Conservation (phyloP, 2,113 vertebrate genomes). For the Ictalurus punctatus region DNA sequence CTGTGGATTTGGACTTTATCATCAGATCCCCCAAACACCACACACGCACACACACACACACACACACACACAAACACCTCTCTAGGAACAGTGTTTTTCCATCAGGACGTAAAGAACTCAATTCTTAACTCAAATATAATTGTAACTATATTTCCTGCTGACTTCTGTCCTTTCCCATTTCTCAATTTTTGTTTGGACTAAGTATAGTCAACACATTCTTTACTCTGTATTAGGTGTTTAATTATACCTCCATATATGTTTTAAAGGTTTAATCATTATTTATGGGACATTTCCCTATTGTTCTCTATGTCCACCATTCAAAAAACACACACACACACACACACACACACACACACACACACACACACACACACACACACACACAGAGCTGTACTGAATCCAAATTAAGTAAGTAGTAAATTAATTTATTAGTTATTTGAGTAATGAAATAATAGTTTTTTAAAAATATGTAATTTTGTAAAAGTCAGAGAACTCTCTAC, state of each 20-base stretch:
- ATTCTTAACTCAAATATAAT: neutral
- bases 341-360: too few relatives aligned
- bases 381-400: neutral
- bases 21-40: neutral
- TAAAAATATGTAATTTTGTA: neutral
- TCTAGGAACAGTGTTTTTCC: neutral
- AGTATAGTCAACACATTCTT: neutral
- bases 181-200: neutral
- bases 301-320: neutral
- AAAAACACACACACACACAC: too few relatives aligned
- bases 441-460: neutral
- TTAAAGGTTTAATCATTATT: neutral
- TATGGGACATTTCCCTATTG: neutral
- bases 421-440: neutral
- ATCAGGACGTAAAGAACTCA: neutral
- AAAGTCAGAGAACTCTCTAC: neutral
- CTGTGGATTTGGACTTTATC: neutral
- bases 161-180: neutral
- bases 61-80: neutral
- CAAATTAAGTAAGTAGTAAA: neutral
- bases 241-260: neutral
- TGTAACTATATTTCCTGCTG: neutral
- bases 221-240: neutral
- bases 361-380: neutral
- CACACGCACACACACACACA: neutral